Base-by-base conservation (phyloP, 2,797 vertebrate species). In the Erethizon dorsatum region DNA sequence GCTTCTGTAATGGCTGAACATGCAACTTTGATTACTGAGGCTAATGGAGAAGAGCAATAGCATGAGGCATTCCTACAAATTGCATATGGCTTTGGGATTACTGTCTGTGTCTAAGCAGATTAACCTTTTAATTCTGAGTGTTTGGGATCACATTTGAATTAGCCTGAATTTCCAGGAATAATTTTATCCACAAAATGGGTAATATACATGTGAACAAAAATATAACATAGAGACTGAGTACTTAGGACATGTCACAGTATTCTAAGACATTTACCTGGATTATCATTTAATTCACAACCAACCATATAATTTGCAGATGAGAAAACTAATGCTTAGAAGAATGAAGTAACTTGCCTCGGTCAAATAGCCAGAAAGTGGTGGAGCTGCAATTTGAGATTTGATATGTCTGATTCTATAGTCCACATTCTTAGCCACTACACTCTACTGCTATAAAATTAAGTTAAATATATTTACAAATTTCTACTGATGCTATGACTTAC, bases 1-100 rank as follows among this genome's bases (percentile, higher is more conserved):
- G 94, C 95, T 77, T 95, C 96, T 97, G 96, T 97, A 95, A 96
- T 57, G 96, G 96, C 96, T 94, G 73, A 92, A 87, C 95, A 93
- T 78, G 97, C 93, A 95, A 91, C 73, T 94, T 57, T 94, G 83
- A 94, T 95, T 90, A 95, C 63, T 95, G 96, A 95, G 85, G 94
- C 95, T 97, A 96, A 1, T 97, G 92, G 90, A 96, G 79, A 94
- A 96, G 57, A 96, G 15, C 71, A 96, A 94, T 6, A 90, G 87
- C 78, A 86, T 45, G 31, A 96, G 67, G 78, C 47, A 65, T 94
- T 78, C 93, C 73, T 54, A 73, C 83, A 92, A 61, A 80, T 1
- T 59, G 12, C 13, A 56, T 14, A 67, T n/a, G 77, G 65, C 9
- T 92, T 87, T 75, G 54, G 41, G 45, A 85, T 88, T 94, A 91